Evolutionary conservation across 2,113 vertebrate species (phyloP), one percentile per base, ranked within the genome.

Genomic region (Amphilophus citrinellus): DNA sequence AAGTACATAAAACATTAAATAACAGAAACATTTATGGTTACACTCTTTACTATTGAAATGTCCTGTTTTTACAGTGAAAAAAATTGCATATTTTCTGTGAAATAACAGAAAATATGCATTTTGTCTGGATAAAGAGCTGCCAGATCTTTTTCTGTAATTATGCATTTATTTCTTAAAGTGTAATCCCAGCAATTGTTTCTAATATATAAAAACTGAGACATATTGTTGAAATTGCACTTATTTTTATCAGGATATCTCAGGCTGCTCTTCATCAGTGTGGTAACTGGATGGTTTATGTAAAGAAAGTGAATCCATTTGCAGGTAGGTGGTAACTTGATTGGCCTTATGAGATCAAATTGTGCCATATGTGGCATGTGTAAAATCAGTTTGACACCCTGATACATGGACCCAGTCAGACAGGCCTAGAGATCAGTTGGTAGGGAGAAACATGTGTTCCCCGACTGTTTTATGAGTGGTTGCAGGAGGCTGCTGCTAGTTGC

Each of bases 381-480:
- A 68, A 47, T 27, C 39, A 68, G 63, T 39, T 63, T 63, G 35
- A 63, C 35, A 4, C 3, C n/a, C n/a, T 65, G 35, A 63, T 39
- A 22, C 39, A 63, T 63, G 18, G 37, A 39, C 20, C 18, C 18
- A n/a, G 61, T 44, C 14, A 47, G n/a, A 27, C 22, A 47, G 63
- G 14, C 22, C 65, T 18, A 50, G 66, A 71, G 27, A 11, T 9
- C 9, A 0, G 15, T 1, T 2, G 2, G 8, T 1, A 0, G 24
- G 42, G 42, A 47, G 42, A 68, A 68, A 68, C 0, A 0, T 13
- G 0, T 71, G 20, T 50, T 71, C 30, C 50, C 44, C 30, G 7
- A 53, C 6, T 53, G 47, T 2, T 20, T 20, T 6, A 8, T 3
- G 18, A 53, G 50, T 53, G 17, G 50, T 71, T 71, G 3, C 22